phyloP scores from a whole-genome alignment of 2,113 vertebrate species.

The Oryzias javanicus region DNA sequence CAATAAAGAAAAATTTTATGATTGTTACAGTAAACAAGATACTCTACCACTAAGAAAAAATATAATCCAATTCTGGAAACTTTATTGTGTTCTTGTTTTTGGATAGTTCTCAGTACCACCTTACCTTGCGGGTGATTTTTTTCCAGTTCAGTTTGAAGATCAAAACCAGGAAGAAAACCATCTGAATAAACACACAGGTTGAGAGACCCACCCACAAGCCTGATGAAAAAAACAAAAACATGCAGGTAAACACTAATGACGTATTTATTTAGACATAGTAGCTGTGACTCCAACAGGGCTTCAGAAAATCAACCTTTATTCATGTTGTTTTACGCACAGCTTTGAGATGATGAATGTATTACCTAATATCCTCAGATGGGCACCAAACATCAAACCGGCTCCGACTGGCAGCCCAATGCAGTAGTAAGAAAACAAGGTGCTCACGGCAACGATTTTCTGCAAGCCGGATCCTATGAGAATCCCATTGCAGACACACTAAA shows the following conservation, averaged over 20 bases:
- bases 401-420: constrained; percentile 79
- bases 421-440: constrained; percentile 81
- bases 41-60: no score
- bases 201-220: constrained; percentile 87
- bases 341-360: constrained; percentile 10
- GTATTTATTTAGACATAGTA: not conserved
- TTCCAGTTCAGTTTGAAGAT: constrained; percentile 86
- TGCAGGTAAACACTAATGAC: not conserved
- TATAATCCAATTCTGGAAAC: no score
- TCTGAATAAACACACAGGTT: constrained; percentile 71
- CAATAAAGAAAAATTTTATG: no score
- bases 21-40: no score
- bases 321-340: no score
- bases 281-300: not conserved
- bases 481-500: constrained; percentile 80
- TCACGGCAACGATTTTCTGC: constrained; percentile 86
- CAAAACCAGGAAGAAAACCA: constrained; percentile 74
- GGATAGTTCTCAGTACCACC: not conserved
- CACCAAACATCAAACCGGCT: constrained; percentile 79
- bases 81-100: no score
- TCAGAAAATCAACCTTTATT: not conserved
- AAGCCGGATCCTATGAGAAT: constrained; percentile 84
- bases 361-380: constrained; percentile 81
- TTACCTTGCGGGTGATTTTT: constrained; percentile 83
- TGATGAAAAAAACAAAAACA: constrained; percentile 44